Evolutionary conservation across 2,113 vertebrate genomes (phyloP).

Genomic region (Falco punctatus): DNA sequence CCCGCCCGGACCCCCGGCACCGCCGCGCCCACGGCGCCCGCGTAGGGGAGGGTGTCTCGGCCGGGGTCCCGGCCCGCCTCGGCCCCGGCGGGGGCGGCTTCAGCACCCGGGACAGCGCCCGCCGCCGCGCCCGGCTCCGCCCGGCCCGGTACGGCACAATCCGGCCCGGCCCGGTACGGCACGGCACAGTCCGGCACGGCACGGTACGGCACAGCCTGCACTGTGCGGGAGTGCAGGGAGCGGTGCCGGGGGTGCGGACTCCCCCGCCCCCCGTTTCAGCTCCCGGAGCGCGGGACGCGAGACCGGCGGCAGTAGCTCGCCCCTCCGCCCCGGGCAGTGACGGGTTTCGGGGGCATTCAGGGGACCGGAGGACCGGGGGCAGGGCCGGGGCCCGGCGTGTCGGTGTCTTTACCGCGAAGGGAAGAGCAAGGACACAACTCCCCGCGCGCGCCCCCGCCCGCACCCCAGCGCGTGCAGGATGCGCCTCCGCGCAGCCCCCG

Average conservation of each 20-base stretch:
- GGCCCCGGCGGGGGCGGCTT: not conserved
- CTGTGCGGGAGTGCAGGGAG: not conserved
- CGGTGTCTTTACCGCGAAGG: too few species aligned
- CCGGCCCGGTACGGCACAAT: not conserved
- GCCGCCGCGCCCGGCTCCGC: not conserved
- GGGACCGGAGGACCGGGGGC: too few species aligned
- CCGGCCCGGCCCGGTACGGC: not conserved
- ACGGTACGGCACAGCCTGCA: too few species aligned
- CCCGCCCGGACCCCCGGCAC: not conserved
- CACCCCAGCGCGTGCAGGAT: not conserved
- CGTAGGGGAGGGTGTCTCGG: not conserved
- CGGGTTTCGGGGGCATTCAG: too few species aligned
- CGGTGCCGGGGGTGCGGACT: not conserved
- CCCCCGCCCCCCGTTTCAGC: not conserved
- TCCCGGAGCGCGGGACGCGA: too few species aligned
- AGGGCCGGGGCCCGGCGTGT: too few species aligned
- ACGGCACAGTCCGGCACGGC: not conserved
- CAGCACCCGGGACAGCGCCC: not conserved
- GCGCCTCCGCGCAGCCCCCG: rapidly evolving
- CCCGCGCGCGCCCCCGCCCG: rapidly evolving
- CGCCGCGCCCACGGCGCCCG: not conserved
- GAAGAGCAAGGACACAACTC: rapidly evolving
- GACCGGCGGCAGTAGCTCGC: not conserved
- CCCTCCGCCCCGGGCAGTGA: too few species aligned
- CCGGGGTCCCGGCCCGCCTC: too few species aligned